Evolutionary conservation across 2,113 vertebrate species (phyloP), one percentile per base, ranked within the genome.

Genomic region (Tupaia chinensis): DNA sequence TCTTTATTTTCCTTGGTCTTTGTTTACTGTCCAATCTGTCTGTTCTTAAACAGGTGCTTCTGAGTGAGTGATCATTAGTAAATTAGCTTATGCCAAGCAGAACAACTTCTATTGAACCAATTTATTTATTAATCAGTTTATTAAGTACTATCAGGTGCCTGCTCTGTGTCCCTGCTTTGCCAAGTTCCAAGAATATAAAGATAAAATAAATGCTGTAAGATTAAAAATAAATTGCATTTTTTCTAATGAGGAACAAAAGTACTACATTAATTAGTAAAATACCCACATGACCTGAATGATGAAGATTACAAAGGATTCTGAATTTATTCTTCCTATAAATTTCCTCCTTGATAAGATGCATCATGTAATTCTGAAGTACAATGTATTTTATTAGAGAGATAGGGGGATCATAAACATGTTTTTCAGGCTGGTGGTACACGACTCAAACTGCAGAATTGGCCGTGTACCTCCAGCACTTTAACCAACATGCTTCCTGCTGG

Each of bases 221-320:
- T 44, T 44, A 44, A 44, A 44, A 44, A 44, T 44, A 6, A 4
- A 1, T 4, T 58, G 3, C 2, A 7, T 2, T 19, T 29, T 1
- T n/a, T 80, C 17, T 72, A 61, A 68, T 1, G 9, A 8, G 7
- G 12, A 74, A 3, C 12, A 5, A 29, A 14, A 61, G 14, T 9
- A 29, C 9, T 1, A 9, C 0, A 1, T 12, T 6, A 20, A 17
- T 13, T 4, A 19, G 4, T 7, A 4, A 23, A 25, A 2, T 10
- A 23, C 2, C 34, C 11, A 19, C 9, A 7, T 22, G 70, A 4
- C 5, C 25, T 60, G 54, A 78, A 25, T 27, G 10, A 68, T 66
- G 27, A 63, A 20, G 58, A 87, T 29, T 82, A 6, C 14, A 63
- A 85, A 60, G 7, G 9, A 22, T 32, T 34, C 66, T 20, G 8